phyloP scores from a whole-genome alignment of 1,140 invertebrate genomes.

The Hylyphantes graminicola region DNA sequence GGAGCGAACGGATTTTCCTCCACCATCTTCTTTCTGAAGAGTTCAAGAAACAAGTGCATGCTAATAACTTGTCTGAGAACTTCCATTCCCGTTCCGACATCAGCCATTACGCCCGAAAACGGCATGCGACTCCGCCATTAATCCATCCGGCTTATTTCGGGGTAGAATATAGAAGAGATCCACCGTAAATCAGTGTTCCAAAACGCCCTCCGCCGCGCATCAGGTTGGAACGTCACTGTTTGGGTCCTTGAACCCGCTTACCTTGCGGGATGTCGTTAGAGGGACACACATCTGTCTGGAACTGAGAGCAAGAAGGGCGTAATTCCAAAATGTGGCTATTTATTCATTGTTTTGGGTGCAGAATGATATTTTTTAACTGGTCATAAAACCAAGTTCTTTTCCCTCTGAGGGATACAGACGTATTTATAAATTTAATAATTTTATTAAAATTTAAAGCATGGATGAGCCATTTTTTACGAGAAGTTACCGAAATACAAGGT shows the following conservation, averaged over 20 bases:
- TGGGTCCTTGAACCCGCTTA: conserved; percentile 47
- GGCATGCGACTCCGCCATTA: neutral
- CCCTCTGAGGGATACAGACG: too few species aligned
- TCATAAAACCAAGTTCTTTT: too few species aligned
- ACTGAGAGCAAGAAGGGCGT: too few species aligned
- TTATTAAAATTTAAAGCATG: too few species aligned
- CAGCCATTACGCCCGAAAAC: neutral
- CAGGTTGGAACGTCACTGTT: conserved; percentile 44
- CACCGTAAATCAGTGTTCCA: conserved; percentile 42
- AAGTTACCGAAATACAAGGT: too few species aligned
- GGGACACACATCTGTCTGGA: too few species aligned
- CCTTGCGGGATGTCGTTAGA: conserved; percentile 25
- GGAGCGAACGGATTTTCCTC: neutral
- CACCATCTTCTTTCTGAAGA: neutral
- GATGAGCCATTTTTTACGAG: too few species aligned
- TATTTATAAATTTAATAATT: too few species aligned
- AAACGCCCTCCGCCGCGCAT: conserved; percentile 21
- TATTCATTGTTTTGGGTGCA: too few species aligned
- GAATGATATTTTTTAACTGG: too few species aligned
- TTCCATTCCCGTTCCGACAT: neutral
- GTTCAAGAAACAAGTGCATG: neutral
- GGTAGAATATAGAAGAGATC: neutral
- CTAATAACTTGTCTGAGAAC: neutral
- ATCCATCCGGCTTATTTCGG: neutral
- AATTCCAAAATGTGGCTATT: too few species aligned